A percentile compares a stretch with the other conserved stretches of the same genome.
Conservation (phyloP, 2,113 vertebrate genomes). For the Brienomyrus longianalis region DNA sequence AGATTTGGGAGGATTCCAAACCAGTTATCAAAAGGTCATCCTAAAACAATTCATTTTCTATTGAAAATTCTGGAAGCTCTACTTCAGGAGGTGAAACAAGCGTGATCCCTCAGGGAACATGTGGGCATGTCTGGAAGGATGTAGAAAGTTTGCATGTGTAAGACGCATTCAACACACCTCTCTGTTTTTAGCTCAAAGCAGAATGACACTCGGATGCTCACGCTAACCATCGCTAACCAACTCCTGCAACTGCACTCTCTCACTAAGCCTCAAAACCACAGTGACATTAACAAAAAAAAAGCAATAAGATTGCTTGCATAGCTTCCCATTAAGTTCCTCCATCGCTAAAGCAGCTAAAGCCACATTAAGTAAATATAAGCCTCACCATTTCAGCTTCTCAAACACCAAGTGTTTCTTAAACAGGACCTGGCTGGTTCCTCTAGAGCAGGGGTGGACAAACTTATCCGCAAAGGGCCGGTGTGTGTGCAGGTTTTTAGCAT, state of each 20-base stretch:
- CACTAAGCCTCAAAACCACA: slow-evolving; percentile 5
- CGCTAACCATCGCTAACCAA: background rate
- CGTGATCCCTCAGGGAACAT: background rate
- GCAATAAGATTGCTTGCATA: background rate
- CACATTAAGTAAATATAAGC: background rate
- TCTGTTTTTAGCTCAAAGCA: background rate
- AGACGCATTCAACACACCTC: background rate
- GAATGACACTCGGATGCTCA: background rate
- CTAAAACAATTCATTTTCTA: background rate
- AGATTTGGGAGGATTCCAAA: background rate
- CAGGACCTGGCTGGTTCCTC: background rate
- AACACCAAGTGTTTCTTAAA: background rate
- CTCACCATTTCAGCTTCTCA: no score
- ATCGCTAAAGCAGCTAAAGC: background rate
- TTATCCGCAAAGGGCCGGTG: no score
- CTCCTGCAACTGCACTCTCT: background rate
- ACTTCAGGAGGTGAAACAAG: background rate
- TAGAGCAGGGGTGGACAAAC: no score
- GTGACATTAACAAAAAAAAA: background rate
- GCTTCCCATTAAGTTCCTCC: background rate
- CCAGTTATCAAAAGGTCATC: background rate
- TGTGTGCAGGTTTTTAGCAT: no score
- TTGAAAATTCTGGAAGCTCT: background rate
- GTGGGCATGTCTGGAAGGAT: background rate
- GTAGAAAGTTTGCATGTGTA: background rate